Evolutionary conservation across 2,113 vertebrate species (phyloP).

Genomic region (Lepidothrix coronata): DNA sequence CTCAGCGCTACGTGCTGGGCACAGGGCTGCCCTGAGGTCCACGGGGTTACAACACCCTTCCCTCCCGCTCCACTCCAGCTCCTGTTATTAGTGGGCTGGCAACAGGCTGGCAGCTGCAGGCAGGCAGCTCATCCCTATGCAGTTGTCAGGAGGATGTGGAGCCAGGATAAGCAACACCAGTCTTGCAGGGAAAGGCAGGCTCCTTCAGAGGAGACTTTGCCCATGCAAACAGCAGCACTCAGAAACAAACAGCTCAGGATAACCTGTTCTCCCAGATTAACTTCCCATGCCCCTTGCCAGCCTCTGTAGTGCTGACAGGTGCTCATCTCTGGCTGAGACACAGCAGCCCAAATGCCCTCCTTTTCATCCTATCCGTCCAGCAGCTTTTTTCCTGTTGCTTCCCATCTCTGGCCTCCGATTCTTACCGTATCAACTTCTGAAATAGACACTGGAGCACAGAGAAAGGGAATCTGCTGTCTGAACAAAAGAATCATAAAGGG

Average conservation of each 20-base stretch:
- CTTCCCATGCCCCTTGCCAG: not conserved
- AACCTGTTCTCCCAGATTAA: not conserved
- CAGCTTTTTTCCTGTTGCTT: not conserved
- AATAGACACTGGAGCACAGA: not conserved
- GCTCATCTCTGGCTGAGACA: not conserved
- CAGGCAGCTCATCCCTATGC: not conserved
- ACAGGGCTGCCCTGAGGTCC: not conserved
- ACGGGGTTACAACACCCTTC: not conserved
- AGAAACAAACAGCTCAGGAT: not conserved
- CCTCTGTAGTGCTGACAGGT: not conserved
- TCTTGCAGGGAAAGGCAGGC: not conserved
- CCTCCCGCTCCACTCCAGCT: not conserved
- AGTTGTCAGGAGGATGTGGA: not conserved
- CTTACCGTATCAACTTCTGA: accelerated
- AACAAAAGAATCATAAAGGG: accelerated
- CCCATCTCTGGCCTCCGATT: not conserved
- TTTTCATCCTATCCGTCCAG: not conserved
- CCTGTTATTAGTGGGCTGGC: not conserved
- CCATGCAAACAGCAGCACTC: not conserved
- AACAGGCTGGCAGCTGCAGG: not conserved
- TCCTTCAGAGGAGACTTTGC: not conserved
- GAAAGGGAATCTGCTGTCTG: not conserved
- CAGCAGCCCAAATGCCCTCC: not conserved
- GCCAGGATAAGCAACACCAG: not conserved
- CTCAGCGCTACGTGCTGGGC: not conserved